These are phyloP conservation scores for Peromyscus polionotus DNA, from an alignment of 2,113 vertebrate species.

Conservation along the genomic window DNA sequence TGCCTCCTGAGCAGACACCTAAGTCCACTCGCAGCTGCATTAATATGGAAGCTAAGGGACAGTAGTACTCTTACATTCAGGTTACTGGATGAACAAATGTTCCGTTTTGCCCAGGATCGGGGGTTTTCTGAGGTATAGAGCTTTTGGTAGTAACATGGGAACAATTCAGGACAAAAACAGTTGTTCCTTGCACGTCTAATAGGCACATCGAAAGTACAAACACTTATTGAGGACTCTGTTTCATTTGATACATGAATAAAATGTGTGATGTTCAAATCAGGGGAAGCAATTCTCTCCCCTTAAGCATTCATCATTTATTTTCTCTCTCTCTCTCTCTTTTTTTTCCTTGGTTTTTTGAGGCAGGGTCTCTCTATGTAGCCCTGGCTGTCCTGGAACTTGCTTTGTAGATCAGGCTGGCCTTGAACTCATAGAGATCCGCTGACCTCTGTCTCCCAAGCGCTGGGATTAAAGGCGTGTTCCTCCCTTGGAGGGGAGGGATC, in stretches of 20 bases:
- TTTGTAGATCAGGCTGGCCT: no score
- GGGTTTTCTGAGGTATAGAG: neutral
- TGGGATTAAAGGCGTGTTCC: no score
- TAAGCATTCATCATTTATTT: no score
- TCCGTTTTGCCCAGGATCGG: neutral
- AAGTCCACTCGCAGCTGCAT: neutral
- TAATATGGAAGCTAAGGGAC: slow-evolving; percentile 27
- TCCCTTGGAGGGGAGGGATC: no score
- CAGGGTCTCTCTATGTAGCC: no score
- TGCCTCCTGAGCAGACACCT: neutral
- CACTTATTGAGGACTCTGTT: neutral
- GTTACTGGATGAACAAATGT: neutral
- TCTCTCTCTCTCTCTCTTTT: no score
- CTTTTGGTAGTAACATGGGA: neutral
- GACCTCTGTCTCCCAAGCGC: no score
- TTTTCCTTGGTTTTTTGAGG: no score
- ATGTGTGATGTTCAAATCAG: neutral
- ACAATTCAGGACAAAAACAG: neutral
- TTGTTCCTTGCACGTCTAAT: neutral
- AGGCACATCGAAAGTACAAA: neutral
- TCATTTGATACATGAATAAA: neutral
- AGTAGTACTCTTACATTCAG: neutral
- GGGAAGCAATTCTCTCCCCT: neutral
- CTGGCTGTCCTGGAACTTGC: no score
- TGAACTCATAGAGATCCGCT: no score